phyloP scores from a whole-genome alignment of 2,888 invertebrate species.

The Clivina fossor region DNA sequence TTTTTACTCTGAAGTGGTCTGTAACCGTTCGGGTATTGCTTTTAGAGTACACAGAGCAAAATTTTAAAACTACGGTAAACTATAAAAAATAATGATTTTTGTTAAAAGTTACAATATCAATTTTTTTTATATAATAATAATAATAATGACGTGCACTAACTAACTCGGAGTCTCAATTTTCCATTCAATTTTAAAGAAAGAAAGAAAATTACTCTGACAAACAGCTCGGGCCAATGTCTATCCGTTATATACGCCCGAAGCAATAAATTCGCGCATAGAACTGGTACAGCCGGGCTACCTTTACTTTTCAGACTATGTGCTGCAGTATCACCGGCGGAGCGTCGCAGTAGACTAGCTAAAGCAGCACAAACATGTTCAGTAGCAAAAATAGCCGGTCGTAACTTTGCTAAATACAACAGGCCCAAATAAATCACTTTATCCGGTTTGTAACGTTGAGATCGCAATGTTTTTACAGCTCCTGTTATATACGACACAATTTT shows the following conservation, averaged over 20 bases:
- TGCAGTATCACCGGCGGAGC: conserved; percentile 67
- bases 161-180: not conserved
- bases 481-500: conserved; percentile 80
- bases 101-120: conserved; percentile 1
- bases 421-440: conserved; percentile 77
- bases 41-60: too few species aligned
- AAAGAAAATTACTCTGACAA: conserved; percentile 74
- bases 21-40: too few species aligned
- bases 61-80: too few species aligned
- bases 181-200: not conserved
- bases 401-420: conserved; percentile 78
- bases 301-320: conserved; percentile 66
- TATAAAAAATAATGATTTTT: too few species aligned
- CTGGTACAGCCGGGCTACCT: conserved; percentile 77
- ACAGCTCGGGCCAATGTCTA: conserved; percentile 87
- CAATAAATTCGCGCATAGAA: conserved; percentile 81
- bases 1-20: too few species aligned
- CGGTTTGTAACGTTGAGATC: conserved; percentile 78
- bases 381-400: conserved; percentile 74
- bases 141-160: conserved; percentile 13
- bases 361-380: conserved; percentile 77
- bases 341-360: conserved; percentile 76
- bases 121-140: too few species aligned
- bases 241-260: conserved; percentile 80
- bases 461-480: conserved; percentile 81